Evolutionary conservation across 2,113 vertebrate genomes (phyloP).

Genomic region (Oophaga pumilio): DNA sequence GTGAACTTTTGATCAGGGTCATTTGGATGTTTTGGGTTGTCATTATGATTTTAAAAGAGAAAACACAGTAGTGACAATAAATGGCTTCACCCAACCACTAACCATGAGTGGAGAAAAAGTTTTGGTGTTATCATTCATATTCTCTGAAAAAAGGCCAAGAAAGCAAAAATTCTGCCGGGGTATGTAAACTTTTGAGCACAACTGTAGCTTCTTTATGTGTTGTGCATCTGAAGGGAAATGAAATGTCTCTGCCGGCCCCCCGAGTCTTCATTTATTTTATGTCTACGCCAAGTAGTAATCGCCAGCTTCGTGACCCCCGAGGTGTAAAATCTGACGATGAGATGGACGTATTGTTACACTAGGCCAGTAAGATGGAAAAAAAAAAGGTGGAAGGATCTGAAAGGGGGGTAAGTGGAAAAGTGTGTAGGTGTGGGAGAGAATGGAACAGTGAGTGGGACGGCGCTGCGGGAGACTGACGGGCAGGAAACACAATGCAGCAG

Average conservation of each 20-base stretch:
- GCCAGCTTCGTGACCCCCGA: not conserved
- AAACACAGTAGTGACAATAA: too few species aligned
- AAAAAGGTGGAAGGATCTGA: not conserved
- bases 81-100: too few species aligned
- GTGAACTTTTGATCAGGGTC: too few species aligned
- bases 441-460: conserved; percentile 46
- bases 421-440: conserved; percentile 52
- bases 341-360: not conserved
- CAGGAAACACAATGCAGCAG: conserved; percentile 50
- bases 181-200: too few species aligned
- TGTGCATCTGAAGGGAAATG: not conserved
- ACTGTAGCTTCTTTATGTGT: too few species aligned
- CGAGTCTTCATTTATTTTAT: not conserved
- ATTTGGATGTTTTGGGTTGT: too few species aligned
- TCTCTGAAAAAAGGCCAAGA: too few species aligned
- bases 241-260: not conserved
- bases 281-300: too few species aligned
- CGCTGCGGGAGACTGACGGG: conserved; percentile 47
- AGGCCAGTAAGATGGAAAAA: conserved; percentile 20
- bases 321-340: not conserved
- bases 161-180: too few species aligned
- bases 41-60: too few species aligned
- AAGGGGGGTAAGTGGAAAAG: conserved; percentile 22
- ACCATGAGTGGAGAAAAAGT: too few species aligned
- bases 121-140: too few species aligned